Percentiles rank a stretch among this genome's conserved stretches.
These are phyloP conservation scores for Drosophila ercepeae DNA, from an alignment of 1,140 invertebrate species.

Conservation along the genomic window DNA sequence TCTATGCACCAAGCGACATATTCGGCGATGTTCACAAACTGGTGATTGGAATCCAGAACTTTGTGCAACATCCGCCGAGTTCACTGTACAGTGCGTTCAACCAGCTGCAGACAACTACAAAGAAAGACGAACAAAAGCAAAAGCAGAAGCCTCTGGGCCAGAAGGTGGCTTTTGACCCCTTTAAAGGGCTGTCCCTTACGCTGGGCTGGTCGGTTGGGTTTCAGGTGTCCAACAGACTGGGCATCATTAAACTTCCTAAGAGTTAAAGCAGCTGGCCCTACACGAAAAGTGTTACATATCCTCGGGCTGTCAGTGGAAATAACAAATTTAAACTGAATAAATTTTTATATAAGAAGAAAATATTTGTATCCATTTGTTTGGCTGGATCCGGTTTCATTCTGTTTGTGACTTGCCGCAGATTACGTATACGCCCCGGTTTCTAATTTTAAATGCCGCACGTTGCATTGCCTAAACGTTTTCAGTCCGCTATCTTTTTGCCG, in stretches of 20 bases:
- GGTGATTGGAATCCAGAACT: conserved; percentile 19
- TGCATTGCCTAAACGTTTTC: conserved; percentile 28
- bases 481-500: conserved; percentile 1
- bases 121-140: conserved; percentile 40
- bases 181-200: conserved; percentile 53
- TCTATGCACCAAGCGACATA: conserved; percentile 7
- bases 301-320: conserved; percentile 17
- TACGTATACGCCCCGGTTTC: conserved; percentile 34
- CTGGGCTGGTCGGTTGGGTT: conserved; percentile 59
- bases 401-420: conserved; percentile 43
- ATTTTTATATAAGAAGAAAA: conserved; percentile 40
- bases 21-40: conserved; percentile 32
- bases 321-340: conserved; percentile 3
- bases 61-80: conserved; percentile 16
- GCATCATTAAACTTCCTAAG: conserved; percentile 7
- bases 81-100: conserved; percentile 17
- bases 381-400: conserved; percentile 2
- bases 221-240: conserved; percentile 35
- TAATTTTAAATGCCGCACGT: conserved; percentile 52
- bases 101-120: conserved; percentile 12
- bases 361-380: background rate
- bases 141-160: conserved; percentile 22
- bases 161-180: conserved; percentile 43
- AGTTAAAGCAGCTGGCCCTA: conserved; percentile 28
- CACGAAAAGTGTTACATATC: conserved; percentile 15